Conservation (phyloP, 2,113 vertebrate genomes). For the zebrafish (Danio rerio) region DNA sequence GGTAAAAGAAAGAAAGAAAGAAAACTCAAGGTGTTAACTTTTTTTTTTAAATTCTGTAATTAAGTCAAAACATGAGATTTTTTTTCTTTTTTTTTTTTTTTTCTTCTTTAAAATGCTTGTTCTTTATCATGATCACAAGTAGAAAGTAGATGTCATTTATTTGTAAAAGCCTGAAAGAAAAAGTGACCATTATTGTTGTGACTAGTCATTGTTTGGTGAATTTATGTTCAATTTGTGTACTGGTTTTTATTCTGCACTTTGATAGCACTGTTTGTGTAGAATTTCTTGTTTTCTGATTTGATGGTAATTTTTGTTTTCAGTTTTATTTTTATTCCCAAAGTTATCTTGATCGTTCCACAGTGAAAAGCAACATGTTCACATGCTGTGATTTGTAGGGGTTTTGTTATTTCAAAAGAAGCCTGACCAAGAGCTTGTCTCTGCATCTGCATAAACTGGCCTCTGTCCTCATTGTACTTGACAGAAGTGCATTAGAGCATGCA, state of each 20-base stretch:
- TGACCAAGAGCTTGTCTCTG: background rate
- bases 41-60: too few species aligned
- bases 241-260: background rate
- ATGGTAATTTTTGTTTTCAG: background rate
- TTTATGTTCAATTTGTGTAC: background rate
- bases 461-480: constrained; percentile 49
- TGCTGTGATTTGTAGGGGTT: background rate
- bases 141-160: too few species aligned
- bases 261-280: background rate
- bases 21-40: too few species aligned
- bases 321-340: background rate
- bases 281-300: too few species aligned
- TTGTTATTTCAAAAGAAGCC: constrained; percentile 18
- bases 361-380: background rate
- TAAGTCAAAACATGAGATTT: too few species aligned
- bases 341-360: background rate
- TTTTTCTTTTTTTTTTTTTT: too few species aligned
- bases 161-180: too few species aligned
- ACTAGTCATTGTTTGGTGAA: background rate
- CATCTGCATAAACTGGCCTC: constrained; percentile 19
- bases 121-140: too few species aligned
- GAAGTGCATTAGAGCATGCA: constrained; percentile 45
- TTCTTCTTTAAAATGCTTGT: too few species aligned
- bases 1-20: too few species aligned
- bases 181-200: background rate